Base-by-base conservation (phyloP, 2,113 vertebrate species). In the Anarhynchus alexandrinus region DNA sequence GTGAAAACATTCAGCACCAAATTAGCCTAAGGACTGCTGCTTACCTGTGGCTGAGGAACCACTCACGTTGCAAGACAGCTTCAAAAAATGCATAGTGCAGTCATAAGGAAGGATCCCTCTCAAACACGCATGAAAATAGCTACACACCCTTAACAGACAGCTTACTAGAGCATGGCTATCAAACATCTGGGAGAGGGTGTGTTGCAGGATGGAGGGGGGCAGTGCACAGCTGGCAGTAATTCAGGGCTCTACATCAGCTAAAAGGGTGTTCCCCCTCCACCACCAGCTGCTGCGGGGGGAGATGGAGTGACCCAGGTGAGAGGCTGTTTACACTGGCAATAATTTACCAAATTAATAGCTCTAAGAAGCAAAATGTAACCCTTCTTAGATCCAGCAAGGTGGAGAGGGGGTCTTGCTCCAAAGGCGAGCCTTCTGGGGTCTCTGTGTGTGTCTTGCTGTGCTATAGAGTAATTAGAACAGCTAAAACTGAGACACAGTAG, bases 31-130 rank as follows among this genome's bases (percentile, higher is more conserved):
- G 20, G 17, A 12, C 29, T 27, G 5, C 55, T 77, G 34, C 85
- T 90, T 76, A 65, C 81, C n/a, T 55, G 5, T 2, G 32, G 1
- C 45, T 42, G 67, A 54, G 61, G 74, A 85, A 40, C 27, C 23
- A 59, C 40, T 71, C 1, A 1, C 1, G 1, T 3, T 49, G 23
- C 10, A 59, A 21, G 15, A 49, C 1, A 86, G 16, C 34, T 79
- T 65, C 42, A 82, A 59, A 49, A 82, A 59, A 36, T 0, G 0
- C 54, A 25, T 9, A 13, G 7, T 30, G 10, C 5, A 34, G 2
- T 0, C 13, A 49, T 0, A 12, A 76, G 2, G 2, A 4, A 3
- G 5, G 3, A 22, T 2, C 11, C 21, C 29, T 21, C 29, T n/a
- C 62, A 70, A 23, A 45, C 23, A 49, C 19, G 27, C 23, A 2